phyloP scores from a whole-genome alignment of 2,797 vertebrate genomes.

The Lacerta agilis region DNA sequence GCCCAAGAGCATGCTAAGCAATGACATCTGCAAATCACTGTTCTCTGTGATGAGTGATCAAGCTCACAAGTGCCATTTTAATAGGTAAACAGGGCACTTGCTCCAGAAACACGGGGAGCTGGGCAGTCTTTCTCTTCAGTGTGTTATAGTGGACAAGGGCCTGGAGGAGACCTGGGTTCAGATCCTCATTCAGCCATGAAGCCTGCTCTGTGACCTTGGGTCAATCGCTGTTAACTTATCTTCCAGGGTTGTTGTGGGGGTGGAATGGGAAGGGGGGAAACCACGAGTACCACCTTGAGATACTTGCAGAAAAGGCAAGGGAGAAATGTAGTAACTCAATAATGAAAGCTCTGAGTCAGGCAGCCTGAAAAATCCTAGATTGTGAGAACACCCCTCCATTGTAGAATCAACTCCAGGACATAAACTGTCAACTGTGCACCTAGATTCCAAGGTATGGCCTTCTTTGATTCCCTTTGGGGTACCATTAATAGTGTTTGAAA shows the following conservation, averaged over 20 bases:
- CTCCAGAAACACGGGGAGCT: not conserved
- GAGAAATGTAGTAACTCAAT: no score
- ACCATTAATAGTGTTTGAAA: not conserved
- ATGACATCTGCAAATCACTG: not conserved
- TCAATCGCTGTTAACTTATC: no score
- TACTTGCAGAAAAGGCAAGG: no score
- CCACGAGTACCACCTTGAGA: no score
- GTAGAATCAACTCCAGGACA: not conserved
- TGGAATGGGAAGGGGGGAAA: no score
- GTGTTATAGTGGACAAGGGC: not conserved
- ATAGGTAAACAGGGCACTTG: not conserved
- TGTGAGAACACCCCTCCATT: not conserved
- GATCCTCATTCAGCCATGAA: no score
- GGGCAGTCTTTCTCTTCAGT: not conserved
- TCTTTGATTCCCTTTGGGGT: not conserved
- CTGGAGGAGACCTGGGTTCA: no score
- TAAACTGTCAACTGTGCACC: not conserved
- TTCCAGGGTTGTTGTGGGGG: no score
- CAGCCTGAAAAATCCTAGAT: not conserved
- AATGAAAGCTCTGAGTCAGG: not conserved
- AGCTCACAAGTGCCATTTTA: not conserved
- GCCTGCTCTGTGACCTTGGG: no score
- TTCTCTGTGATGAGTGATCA: not conserved
- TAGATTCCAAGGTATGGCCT: not conserved
- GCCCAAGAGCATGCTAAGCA: not conserved